These are phyloP conservation scores for Ginglymostoma cirratum DNA, from an alignment of 2,113 vertebrate species.

Conservation along the genomic window DNA sequence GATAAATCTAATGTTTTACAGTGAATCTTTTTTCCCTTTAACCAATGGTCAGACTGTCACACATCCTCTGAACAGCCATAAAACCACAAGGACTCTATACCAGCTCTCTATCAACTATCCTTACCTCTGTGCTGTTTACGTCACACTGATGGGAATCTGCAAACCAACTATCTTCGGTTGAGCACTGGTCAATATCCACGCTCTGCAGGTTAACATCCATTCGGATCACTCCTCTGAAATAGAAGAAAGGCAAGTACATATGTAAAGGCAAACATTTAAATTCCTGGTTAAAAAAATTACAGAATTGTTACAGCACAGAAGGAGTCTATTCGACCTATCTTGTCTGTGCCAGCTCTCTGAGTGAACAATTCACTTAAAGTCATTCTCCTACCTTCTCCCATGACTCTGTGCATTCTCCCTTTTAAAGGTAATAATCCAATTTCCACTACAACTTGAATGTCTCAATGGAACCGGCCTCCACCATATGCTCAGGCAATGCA, in stretches of 20 bases:
- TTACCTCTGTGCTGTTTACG: conserved; percentile 88
- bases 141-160: conserved; percentile 82
- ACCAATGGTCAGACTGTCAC: not conserved
- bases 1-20: not conserved
- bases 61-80: not conserved
- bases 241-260: not conserved
- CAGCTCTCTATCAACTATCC: not conserved
- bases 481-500: too few relatives aligned
- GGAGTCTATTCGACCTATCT: too few relatives aligned
- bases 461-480: too few relatives aligned
- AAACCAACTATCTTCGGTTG: conserved; percentile 72
- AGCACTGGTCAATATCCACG: conserved; percentile 79
- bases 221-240: conserved; percentile 75
- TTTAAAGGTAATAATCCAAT: too few relatives aligned
- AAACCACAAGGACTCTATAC: not conserved
- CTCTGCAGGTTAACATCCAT: conserved; percentile 79
- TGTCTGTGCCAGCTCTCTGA: too few relatives aligned
- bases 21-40: not conserved
- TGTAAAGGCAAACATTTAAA: not conserved
- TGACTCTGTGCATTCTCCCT: too few relatives aligned
- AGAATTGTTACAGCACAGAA: too few relatives aligned
- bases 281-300: not conserved
- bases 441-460: too few relatives aligned
- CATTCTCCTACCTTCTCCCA: too few relatives aligned
- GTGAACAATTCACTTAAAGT: too few relatives aligned